phyloP scores from a whole-genome alignment of 2,113 vertebrate species.

The Gorsachius goisagi region DNA sequence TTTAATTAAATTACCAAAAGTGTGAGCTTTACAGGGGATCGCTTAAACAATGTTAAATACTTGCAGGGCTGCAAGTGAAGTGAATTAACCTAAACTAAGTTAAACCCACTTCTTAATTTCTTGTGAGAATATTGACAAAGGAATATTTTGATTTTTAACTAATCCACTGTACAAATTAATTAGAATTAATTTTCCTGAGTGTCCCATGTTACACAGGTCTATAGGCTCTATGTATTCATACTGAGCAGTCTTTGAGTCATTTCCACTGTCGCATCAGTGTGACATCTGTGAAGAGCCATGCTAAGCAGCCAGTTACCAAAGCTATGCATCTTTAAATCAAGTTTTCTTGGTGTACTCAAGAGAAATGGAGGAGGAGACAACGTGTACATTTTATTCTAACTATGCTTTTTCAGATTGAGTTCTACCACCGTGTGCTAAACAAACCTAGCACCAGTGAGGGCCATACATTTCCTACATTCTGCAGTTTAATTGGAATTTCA shows the following conservation, averaged over 20 bases:
- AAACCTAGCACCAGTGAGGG: not conserved
- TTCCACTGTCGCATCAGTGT: not conserved
- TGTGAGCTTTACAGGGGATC: constrained; percentile 25
- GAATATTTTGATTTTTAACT: constrained; percentile 31
- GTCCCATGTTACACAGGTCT: not conserved
- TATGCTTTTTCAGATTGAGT: not conserved
- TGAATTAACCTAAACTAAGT: constrained; percentile 25
- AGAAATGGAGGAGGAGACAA: not conserved
- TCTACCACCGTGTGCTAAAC: not conserved
- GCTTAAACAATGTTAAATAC: not conserved
- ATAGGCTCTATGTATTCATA: not conserved
- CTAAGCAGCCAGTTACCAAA: constrained; percentile 25
- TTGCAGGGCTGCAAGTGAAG: not conserved
- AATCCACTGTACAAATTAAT: not conserved
- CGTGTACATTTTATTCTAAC: not conserved
- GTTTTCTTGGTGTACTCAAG: not conserved
- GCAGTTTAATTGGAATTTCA: not conserved
- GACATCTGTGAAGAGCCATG: not conserved
- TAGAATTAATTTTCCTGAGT: constrained; percentile 33
- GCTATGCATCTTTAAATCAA: not conserved
- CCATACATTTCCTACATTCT: not conserved
- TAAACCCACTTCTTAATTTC: not conserved
- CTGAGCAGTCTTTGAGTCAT: not conserved
- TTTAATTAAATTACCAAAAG: constrained; percentile 45
- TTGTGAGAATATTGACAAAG: not conserved